Percentiles rank a stretch among this genome's conserved stretches.
Evolutionary conservation across 2,888 invertebrate species (phyloP).

Genomic region (Drosophila neonasuta): DNA sequence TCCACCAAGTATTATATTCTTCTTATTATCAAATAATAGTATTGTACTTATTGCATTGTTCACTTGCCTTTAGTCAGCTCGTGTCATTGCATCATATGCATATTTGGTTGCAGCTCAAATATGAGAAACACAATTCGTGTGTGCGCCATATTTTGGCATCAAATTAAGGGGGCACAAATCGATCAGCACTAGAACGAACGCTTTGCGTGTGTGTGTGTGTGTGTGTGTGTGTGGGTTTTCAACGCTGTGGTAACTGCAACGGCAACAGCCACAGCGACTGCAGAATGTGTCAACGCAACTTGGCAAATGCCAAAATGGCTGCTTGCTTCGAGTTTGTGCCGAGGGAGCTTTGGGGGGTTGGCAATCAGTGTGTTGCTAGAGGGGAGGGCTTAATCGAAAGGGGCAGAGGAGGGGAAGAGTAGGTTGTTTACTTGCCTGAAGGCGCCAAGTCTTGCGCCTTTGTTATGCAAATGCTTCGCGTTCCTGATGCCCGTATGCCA

Average conservation of each 20-base stretch:
- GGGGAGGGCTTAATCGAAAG: neutral
- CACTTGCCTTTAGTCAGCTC: neutral
- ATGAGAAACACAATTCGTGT: slow-evolving; percentile 54
- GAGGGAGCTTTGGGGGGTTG: neutral
- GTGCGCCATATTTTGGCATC: slow-evolving; percentile 55
- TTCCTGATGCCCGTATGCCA: slow-evolving; percentile 43
- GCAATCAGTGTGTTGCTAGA: neutral
- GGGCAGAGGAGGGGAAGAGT: neutral
- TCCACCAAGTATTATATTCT: too few species aligned
- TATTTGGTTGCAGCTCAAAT: slow-evolving; percentile 56
- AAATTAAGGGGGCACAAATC: slow-evolving; percentile 72
- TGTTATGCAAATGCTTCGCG: slow-evolving; percentile 68
- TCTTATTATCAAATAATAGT: too few species aligned
- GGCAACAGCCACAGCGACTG: slow-evolving; percentile 10
- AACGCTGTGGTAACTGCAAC: slow-evolving; percentile 14
- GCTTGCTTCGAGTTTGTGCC: slow-evolving; percentile 21
- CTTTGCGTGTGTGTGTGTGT: slow-evolving; percentile 13
- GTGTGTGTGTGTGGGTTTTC: slow-evolving; percentile 60
- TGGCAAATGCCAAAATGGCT: slow-evolving; percentile 53
- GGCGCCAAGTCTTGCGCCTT: slow-evolving; percentile 74
- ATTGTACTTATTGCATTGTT: neutral
- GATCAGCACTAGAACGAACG: slow-evolving; percentile 54
- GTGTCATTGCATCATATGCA: slow-evolving; percentile 51
- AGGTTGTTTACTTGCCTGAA: slow-evolving; percentile 57
- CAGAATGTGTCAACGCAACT: slow-evolving; percentile 72